Percentiles rank a stretch among this genome's conserved stretches.
Conservation (phyloP, 1,140 invertebrate species). For the Lordiphosa collinella region DNA sequence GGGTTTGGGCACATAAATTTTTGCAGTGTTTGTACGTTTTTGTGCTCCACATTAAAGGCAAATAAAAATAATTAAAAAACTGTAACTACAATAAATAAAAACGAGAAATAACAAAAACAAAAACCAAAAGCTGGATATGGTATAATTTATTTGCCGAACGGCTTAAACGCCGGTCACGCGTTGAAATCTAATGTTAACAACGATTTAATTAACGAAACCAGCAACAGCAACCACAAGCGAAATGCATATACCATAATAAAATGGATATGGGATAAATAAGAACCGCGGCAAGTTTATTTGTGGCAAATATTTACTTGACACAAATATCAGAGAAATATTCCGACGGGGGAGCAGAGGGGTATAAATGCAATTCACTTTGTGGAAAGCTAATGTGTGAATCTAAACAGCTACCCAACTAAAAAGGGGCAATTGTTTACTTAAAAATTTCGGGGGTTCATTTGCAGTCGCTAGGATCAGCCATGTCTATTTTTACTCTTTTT, state of each 20-base stretch:
- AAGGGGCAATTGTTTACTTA: no score
- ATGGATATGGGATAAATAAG: slow-evolving; percentile 40
- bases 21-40: slow-evolving; percentile 27
- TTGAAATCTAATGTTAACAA: slow-evolving; percentile 73
- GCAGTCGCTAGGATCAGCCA: no score
- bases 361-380: no score
- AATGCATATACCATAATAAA: slow-evolving; percentile 35
- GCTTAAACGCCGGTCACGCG: slow-evolving; percentile 55
- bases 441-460: no score
- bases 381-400: no score
- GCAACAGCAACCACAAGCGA: slow-evolving; percentile 28
- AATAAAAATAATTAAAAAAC: slow-evolving; percentile 69
- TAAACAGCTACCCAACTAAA: no score
- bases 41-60: slow-evolving; percentile 38
- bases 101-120: slow-evolving; percentile 19
- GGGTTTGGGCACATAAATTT: slow-evolving; percentile 32
- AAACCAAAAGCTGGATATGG: slow-evolving; percentile 15
- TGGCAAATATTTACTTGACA: slow-evolving; percentile 53
- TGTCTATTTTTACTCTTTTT: no score
- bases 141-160: slow-evolving; percentile 63
- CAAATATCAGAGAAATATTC: not conserved
- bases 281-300: slow-evolving; percentile 23
- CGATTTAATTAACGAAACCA: slow-evolving; percentile 60
- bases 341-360: no score
- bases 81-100: slow-evolving; percentile 40